Evolutionary conservation across 2,113 vertebrate genomes (phyloP), one percentile per base, ranked within the genome.

Genomic region (Pampusana beccarii): DNA sequence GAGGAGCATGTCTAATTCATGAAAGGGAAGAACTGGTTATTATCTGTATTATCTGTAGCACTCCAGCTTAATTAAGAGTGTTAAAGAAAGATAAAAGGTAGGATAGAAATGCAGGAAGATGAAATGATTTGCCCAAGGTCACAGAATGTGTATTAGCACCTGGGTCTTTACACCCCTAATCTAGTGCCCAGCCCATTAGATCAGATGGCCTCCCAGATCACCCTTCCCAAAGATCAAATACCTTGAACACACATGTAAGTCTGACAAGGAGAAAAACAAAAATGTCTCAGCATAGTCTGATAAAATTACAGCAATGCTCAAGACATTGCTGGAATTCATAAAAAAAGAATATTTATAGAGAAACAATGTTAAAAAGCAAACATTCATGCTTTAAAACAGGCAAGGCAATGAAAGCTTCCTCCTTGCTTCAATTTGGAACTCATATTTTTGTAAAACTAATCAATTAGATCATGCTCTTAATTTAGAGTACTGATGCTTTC

Each of bases 71-170:
- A 96, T 96, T 96, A 96, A 81, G 69, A 95, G 61, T 71, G 77
- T 87, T 96, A 95, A 93, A 92, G 83, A 81, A 95, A 92, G 91
- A 95, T 93, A 95, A 97, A 97, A 96, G 80, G 86, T 89, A 89
- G 91, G 86, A 91, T 38, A 89, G 61, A 93, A 95, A 93, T 62
- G 73, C 67, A 86, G 74, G 82, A 90, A 93, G 81, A 93, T 94
- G 28, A 95, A 95, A 93, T 95, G 2, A 80, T 88, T 94, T 95
- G 92, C 85, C 81, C 87, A 96, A 95, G 95, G 95, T 97, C 94
- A 94, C 71, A 67, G 75, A 90, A 93, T 83, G 79, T 71, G 86
- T 64, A 93, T 96, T 90, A 96, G 79, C 79, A 96, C 38, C 38
- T 88, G 79, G 38, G 71, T 80, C 79, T 88, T 88, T 67, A 73